Conservation (phyloP, 2,888 invertebrate species). For the Desoria tigrina region DNA sequence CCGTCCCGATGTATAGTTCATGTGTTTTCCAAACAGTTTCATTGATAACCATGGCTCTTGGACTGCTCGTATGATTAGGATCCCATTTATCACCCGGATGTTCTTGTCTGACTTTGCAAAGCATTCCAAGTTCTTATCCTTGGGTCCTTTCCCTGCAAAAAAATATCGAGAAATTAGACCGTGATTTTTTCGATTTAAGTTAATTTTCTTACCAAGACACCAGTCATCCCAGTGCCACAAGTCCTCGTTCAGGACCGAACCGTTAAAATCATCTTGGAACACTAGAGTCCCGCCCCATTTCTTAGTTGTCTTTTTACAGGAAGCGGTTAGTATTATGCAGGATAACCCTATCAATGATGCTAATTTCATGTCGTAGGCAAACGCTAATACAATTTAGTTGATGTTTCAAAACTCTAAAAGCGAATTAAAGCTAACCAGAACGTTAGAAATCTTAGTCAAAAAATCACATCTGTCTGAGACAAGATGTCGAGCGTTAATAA, state of each 20-base stretch:
- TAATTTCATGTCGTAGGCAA: too few relatives aligned
- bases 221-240: conserved; percentile 43
- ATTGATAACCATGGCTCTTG: conserved; percentile 30
- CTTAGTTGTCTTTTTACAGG: conserved; percentile 4
- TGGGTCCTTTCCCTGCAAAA: neutral
- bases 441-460: too few relatives aligned
- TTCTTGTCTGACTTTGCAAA: conserved; percentile 37
- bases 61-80: conserved; percentile 30
- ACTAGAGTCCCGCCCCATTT: conserved; percentile 38
- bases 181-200: neutral
- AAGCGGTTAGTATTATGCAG: neutral
- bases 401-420: too few relatives aligned
- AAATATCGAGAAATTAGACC: neutral
- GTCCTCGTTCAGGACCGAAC: conserved; percentile 7
- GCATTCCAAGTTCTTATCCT: conserved; percentile 42
- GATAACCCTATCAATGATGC: neutral
- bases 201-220: conserved; percentile 39
- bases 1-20: conserved; percentile 44
- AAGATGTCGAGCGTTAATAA: too few relatives aligned
- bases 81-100: conserved; percentile 30
- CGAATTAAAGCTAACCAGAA: too few relatives aligned
- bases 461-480: too few relatives aligned
- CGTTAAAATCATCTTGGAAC: conserved; percentile 45
- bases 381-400: too few relatives aligned
- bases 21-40: conserved; percentile 37